Evolutionary conservation across 2,797 vertebrate species (phyloP), one percentile per base, ranked within the genome.

Genomic region (Epinephelus malabaricus): DNA sequence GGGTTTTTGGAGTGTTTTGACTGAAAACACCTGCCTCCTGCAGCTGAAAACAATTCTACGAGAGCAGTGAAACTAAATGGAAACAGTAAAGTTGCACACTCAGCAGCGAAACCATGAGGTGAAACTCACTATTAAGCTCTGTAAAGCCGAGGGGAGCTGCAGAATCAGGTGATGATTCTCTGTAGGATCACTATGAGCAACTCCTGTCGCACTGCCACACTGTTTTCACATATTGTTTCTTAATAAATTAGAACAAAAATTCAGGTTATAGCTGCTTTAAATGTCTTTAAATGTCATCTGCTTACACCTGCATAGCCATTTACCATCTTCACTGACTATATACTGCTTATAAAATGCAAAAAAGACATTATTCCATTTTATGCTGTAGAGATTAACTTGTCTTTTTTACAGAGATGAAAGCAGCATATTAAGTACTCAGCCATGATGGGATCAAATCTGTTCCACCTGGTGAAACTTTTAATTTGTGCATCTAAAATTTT

Each of bases 351-450:
- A 61, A n/a, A 76, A 43, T 50, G 27, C 23, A 49, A 3, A 73
- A 43, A 3, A 11, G 40, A 12, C 34, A 34, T 34, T 34, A 8
- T 34, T 34, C 34, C 34, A 34, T 34, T 34, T 47, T 78, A 5
- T 54, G n/a, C 2, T 68, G 49, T 0, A 46, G 9, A 25, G 12
- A 63, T 78, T 2, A 53, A 72, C 3, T 23, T 34, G 12, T 67
- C 2, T 34, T 34, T 34, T 61, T 51, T 27, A 47, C 27, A 46
- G 10, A n/a, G 14, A 45, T n/a, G 13, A 17, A 54, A 75, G 38
- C 78, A 70, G 43, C 51, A 51, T 21, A 21, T 62, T 34, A 14
- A 64, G 73, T 56, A n/a, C 14, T 74, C 18, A 23, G 14, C 3
- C 1, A 17, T 54, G 30, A 40, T 1, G 0, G 23, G 38, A 23